Conservation (phyloP, 2,888 invertebrate species). For the Syritta pipiens region DNA sequence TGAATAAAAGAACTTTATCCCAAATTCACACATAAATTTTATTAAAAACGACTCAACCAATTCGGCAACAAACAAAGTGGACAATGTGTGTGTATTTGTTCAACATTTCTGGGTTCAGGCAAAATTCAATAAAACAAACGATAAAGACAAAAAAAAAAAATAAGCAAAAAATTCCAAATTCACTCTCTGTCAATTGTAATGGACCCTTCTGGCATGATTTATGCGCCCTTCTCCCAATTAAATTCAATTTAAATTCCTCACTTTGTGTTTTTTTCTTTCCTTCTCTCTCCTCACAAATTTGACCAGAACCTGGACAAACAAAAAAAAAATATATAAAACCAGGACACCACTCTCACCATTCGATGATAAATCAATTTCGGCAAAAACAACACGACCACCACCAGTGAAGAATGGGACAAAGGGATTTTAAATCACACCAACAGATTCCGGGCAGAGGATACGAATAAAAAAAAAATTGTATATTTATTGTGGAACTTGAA, state of each 20-base stretch:
- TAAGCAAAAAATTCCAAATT: too few relatives aligned
- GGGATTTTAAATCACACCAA: slow-evolving; percentile 40
- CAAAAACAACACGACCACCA: slow-evolving; percentile 13
- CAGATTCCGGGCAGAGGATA: not conserved
- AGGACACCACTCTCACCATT: not conserved
- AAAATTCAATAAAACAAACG: too few relatives aligned
- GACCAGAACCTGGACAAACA: not conserved
- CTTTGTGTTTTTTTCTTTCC: too few relatives aligned
- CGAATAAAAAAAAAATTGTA: not conserved
- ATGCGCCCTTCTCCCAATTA: slow-evolving; percentile 37
- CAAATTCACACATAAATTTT: too few relatives aligned
- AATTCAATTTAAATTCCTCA: slow-evolving; percentile 56
- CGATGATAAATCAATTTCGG: slow-evolving; percentile 53
- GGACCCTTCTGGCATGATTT: slow-evolving; percentile 18
- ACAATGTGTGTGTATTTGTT: too few relatives aligned
- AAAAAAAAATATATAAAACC: not conserved
- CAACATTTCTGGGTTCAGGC: too few relatives aligned
- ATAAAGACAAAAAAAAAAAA: too few relatives aligned
- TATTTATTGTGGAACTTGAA: slow-evolving; percentile 1
- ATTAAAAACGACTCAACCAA: too few relatives aligned
- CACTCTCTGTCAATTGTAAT: slow-evolving; percentile 45
- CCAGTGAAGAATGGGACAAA: slow-evolving; percentile 26
- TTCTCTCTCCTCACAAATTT: too few relatives aligned
- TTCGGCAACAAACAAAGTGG: too few relatives aligned
- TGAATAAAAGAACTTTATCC: too few relatives aligned